Base-by-base conservation (phyloP, 2,113 vertebrate genomes). In the Ictalurus furcatus region DNA sequence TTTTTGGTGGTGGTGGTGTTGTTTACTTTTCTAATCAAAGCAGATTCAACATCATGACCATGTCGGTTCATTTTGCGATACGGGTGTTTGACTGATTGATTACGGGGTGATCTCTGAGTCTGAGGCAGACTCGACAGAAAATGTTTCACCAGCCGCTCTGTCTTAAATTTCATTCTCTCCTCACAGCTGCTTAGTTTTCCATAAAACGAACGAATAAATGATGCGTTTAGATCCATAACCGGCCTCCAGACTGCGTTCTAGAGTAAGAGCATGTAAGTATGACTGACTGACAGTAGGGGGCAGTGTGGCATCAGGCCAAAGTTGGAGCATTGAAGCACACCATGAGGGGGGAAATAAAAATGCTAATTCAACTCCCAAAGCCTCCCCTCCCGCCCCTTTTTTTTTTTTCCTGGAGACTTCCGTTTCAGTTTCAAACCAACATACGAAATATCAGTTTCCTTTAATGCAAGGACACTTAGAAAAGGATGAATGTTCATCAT, bases 81-180 rank as follows among this genome's bases (percentile, higher is more conserved):
- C 11, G 12, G 23, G 23, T 19, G 81, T 40, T 61, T 48, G 4
- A 6, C 7, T 52, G 48, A 52, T 52, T 25, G 12, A 61, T 61
- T n/a, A 16, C 0, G 7, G 34, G 71, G 8, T 37, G 34, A 73
- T 34, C 9, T 17, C 30, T 0, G 7, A 71, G 69, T n/a, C 11
- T 0, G 12, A n/a, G 28, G 13, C 37, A 61, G 37, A 52, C 14
- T 16, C 23, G 14, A 2, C 85, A 19, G 76, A 65, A 73, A 88
- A 88, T 65, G 83, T 88, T 76, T 85, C 87, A 82, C 89, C 79
- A 56, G 1, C 23, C 3, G 79, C 80, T 73, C 59, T 7, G 12
- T 14, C 11, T 28, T 12, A n/a, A 19, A 3, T 21, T 40, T 8
- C 16, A 0, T 4, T 23, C 37, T 44, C 8, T 19, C 19, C 3